Percentiles rank a stretch among this genome's conserved stretches.
These are phyloP conservation scores for Nymphicus hollandicus DNA, from an alignment of 2,113 vertebrate genomes.

Conservation along the genomic window DNA sequence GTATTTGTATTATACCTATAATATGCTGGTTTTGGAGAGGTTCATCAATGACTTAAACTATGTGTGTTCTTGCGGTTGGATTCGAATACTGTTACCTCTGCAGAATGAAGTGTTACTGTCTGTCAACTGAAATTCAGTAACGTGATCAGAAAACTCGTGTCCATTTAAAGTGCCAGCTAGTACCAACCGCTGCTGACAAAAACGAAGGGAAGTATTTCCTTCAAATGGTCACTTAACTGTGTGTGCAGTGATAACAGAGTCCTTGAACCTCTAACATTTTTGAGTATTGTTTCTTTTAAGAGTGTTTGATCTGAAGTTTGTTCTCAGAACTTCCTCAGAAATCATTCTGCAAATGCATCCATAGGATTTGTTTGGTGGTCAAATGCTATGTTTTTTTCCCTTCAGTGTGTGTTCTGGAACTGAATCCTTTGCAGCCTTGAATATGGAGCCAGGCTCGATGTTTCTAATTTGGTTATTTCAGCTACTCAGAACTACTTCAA, in stretches of 20 bases:
- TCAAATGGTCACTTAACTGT: background rate
- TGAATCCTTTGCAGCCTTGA: background rate
- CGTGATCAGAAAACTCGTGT: accelerated
- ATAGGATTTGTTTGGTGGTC: background rate
- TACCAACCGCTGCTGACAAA: background rate
- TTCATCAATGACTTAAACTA: background rate
- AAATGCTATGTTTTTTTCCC: background rate
- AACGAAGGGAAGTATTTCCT: background rate
- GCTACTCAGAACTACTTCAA: background rate
- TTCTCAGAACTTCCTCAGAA: background rate
- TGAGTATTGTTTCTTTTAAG: accelerated
- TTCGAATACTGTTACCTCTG: background rate
- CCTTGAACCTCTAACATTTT: background rate
- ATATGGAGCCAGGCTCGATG: background rate
- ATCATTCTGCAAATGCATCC: background rate
- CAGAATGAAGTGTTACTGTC: background rate
- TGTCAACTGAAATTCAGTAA: background rate
- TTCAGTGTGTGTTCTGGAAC: background rate
- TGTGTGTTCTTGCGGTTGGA: background rate
- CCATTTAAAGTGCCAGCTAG: background rate
- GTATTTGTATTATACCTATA: background rate
- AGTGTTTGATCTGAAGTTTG: background rate
- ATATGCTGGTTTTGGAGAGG: background rate
- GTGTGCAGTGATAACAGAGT: background rate
- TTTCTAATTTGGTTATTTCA: background rate